phyloP scores from a whole-genome alignment of 2,113 vertebrate genomes.

The Poecile atricapillus region DNA sequence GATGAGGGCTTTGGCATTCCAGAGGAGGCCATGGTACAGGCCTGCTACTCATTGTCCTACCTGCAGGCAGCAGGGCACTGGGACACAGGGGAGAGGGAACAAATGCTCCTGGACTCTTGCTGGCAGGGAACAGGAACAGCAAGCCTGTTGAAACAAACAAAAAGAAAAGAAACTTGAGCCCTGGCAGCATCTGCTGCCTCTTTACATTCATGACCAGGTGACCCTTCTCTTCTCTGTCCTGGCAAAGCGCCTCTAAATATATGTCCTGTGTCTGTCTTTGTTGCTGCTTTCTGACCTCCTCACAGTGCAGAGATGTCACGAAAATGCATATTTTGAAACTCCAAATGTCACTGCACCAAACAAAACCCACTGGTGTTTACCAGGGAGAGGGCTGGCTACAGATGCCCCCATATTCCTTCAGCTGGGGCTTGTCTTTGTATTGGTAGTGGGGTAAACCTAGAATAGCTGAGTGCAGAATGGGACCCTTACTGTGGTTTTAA shows the following conservation, averaged over 20 bases:
- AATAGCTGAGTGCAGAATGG: background rate
- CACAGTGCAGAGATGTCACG: background rate
- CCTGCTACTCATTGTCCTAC: rapidly evolving
- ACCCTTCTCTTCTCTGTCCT: background rate
- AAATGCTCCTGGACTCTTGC: background rate
- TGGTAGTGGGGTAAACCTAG: background rate
- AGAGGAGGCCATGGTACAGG: rapidly evolving
- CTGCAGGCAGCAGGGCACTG: rapidly evolving
- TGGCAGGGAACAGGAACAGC: background rate
- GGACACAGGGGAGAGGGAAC: background rate
- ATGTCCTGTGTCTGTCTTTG: background rate
- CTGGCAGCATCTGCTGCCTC: background rate
- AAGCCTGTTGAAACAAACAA: background rate
- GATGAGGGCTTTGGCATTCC: background rate
- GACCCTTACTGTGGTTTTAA: background rate
- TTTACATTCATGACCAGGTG: background rate
- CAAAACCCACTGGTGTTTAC: background rate
- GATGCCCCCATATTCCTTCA: background rate
- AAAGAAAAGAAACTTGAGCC: background rate
- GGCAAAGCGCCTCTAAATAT: background rate
- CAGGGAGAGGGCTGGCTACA: background rate
- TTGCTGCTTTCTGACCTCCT: background rate
- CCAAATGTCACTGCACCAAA: background rate
- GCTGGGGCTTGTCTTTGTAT: rapidly evolving
- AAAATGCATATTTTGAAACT: background rate